Evolutionary conservation across 2,888 invertebrate genomes (phyloP), one percentile per base, ranked within the genome.

Genomic region (Drosophila helvetica): DNA sequence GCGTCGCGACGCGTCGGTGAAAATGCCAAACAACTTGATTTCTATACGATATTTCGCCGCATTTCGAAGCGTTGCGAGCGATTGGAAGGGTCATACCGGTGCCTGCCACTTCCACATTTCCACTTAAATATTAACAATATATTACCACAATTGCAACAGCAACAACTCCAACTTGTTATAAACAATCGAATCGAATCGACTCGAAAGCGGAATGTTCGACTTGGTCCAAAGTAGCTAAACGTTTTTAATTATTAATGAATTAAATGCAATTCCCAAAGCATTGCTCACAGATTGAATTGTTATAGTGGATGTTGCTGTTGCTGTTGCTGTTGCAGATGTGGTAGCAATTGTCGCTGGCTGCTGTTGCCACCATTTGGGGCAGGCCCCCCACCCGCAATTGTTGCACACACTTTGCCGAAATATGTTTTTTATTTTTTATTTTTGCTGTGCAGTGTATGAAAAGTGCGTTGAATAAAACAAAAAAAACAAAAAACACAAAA

Each of bases 11-110:
- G 56, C 46, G 5, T 46, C 38, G 15, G n/a, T 38, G 38, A 38
- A 38, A 38, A 38, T n/a, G 15, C 38, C 38, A 38, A 38, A 38
- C 38, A 38, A 38, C n/a, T 38, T 38, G n/a, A 38, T 38, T 38
- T n/a, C 6, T n/a, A 38, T 38, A 38, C 38, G 38, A 38, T 38
- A 38, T 38, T 22, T 27, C n/a, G 50, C 50, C 50, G 50, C 50
- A 27, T 38, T 38, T 22, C 18, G 18, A 54, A 42, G 22, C 22
- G 22, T 38, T 18, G 33, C 18, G 19, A 18, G 22, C 48, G 48
- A n/a, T 48, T 22, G 48, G 22, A 17, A 25, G 38, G 38, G 38
- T 19, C 46, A 12, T 46, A 53, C 53, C n/a, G 47, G 18, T 38
- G 38, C 38, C 38, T 38, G 38, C 38, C 38, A 7, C 6, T 38